A percentile compares a stretch with the other conserved stretches of the same genome.
Evolutionary conservation across 2,888 invertebrate genomes (phyloP).

Genomic region (Drosophila tripunctata): DNA sequence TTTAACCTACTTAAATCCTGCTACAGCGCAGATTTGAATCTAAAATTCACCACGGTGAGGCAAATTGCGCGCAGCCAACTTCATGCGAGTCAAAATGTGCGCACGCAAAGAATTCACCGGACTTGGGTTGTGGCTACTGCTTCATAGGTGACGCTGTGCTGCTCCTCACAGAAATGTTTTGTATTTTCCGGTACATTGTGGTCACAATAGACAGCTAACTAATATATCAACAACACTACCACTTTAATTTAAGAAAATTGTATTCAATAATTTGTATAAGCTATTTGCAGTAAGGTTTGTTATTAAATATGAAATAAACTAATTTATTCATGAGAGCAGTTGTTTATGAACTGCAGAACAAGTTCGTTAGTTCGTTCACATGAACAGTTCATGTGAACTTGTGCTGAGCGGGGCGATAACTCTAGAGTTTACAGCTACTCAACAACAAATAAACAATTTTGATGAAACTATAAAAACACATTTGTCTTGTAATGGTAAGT

Average conservation of each 20-base stretch:
- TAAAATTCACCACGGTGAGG: neutral
- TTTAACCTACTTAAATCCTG: neutral
- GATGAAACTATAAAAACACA: conserved; percentile 1
- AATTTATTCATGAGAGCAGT: no score
- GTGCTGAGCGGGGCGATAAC: neutral
- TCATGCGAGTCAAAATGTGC: neutral
- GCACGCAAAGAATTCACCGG: neutral
- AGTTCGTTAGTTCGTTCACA: neutral
- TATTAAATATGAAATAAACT: no score
- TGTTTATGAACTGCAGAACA: no score
- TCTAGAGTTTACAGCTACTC: conserved; percentile 1
- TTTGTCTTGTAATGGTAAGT: conserved; percentile 41
- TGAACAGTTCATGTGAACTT: neutral
- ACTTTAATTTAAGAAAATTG: no score
- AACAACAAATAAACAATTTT: conserved; percentile 9
- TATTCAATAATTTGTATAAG: no score
- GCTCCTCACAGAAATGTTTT: neutral
- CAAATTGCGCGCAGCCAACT: conserved; percentile 5
- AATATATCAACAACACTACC: neutral
- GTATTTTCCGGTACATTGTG: neutral
- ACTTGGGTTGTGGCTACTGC: rapidly evolving
- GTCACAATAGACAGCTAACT: neutral
- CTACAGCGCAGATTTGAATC: neutral
- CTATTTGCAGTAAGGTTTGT: no score
- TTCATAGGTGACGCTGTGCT: conserved; percentile 21